phyloP scores from a whole-genome alignment of 2,113 vertebrate species.

The Leucopternis melanops region DNA sequence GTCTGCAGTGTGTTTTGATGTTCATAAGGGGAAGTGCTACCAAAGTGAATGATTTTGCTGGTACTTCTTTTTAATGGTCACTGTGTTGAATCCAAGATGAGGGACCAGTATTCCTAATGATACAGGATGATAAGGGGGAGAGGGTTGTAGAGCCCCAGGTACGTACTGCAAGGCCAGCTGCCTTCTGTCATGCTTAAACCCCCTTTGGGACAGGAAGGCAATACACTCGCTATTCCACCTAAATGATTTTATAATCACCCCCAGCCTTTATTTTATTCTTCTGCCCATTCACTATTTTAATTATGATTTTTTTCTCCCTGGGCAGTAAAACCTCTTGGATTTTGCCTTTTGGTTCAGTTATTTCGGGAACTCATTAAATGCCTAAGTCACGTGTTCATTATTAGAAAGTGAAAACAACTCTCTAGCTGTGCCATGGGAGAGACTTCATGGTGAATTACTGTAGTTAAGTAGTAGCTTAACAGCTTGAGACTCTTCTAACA shows the following conservation, averaged over 20 bases:
- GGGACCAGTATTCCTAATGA: not conserved
- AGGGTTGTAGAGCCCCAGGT: not conserved
- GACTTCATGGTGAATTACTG: conserved; percentile 31
- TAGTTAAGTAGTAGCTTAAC: conserved; percentile 42
- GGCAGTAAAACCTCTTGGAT: conserved; percentile 8
- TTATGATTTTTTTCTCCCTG: conserved; percentile 45
- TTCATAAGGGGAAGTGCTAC: not conserved
- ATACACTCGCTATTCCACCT: not conserved
- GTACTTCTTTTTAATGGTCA: not conserved
- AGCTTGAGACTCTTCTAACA: conserved; percentile 43
- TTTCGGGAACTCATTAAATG: conserved; percentile 70
- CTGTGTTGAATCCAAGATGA: not conserved
- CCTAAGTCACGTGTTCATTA: conserved; percentile 46
- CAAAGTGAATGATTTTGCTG: not conserved
- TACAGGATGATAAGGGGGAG: not conserved
- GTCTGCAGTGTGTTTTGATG: not conserved
- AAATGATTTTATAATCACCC: not conserved
- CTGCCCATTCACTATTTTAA: conserved; percentile 60
- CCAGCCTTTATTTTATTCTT: not conserved
- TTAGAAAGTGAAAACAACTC: conserved; percentile 53
- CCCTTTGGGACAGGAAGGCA: not conserved
- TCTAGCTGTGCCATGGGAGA: conserved; percentile 43
- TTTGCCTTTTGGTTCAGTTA: conserved; percentile 59
- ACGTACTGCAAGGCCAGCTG: not conserved
- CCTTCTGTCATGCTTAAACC: not conserved